A percentile compares a stretch with the other conserved stretches of the same genome.
Conservation (phyloP, 2,888 invertebrate species). For the Leptothorax acervorum region DNA sequence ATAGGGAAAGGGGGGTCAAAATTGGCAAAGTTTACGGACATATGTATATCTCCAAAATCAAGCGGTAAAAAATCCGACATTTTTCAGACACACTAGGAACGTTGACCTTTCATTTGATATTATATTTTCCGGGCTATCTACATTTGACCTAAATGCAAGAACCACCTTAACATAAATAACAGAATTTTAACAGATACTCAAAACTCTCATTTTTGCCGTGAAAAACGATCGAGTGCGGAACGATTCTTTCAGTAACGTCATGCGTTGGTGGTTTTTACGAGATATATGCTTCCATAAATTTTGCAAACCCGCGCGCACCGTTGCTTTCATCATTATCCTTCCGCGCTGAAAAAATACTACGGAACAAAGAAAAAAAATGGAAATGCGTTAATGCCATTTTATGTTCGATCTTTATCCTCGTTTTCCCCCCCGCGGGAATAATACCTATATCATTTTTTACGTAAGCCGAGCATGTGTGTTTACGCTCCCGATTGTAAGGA, state of each 20-base stretch:
- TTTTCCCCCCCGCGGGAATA: constrained; percentile 9
- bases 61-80: too few species aligned
- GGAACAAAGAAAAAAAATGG: background rate
- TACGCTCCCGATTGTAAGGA: background rate
- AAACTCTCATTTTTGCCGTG: background rate
- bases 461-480: background rate
- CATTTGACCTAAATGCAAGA: too few species aligned
- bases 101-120: too few species aligned
- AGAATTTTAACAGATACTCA: background rate
- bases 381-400: constrained; percentile 6
- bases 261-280: background rate
- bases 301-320: constrained; percentile 10
- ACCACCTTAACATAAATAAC: background rate
- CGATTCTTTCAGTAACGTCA: constrained; percentile 1
- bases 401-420: constrained; percentile 6
- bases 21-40: too few species aligned
- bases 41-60: too few species aligned
- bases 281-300: constrained; percentile 51
- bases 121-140: too few species aligned
- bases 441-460: constrained; percentile 28
- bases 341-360: background rate
- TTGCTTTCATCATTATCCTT: background rate
- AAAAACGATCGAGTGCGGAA: background rate
- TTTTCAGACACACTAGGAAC: too few species aligned
- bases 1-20: too few species aligned